Evolutionary conservation across 1,140 invertebrate species (phyloP).

Genomic region (Conus betulinus): DNA sequence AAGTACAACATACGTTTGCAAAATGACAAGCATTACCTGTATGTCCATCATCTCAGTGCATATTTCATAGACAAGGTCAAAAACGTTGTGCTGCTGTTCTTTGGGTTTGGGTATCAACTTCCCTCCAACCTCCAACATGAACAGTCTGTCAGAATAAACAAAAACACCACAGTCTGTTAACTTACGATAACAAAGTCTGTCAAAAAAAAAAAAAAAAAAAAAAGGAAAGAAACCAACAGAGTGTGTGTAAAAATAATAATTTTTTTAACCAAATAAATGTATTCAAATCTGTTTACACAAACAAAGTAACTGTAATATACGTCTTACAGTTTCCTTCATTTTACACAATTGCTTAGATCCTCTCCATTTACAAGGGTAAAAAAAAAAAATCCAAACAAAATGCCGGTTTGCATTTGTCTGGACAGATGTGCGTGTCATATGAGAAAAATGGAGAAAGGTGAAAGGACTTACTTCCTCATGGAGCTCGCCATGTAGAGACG

Average conservation of each 20-base stretch:
- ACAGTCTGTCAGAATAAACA: conserved; percentile 38
- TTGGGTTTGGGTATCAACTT: conserved; percentile 34
- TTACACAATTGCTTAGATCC: no score
- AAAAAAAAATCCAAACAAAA: no score
- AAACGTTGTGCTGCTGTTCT: conserved; percentile 45
- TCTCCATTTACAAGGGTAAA: no score
- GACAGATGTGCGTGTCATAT: neutral
- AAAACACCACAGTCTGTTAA: neutral
- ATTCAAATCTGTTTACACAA: no score
- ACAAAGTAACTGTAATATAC: no score
- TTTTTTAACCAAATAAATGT: no score
- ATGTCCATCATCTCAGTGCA: conserved; percentile 49
- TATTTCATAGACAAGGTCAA: conserved; percentile 56
- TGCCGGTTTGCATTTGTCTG: no score
- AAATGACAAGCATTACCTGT: conserved; percentile 28
- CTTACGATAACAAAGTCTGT: neutral
- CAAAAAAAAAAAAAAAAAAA: no score
- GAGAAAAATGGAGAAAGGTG: neutral
- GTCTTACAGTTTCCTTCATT: no score
- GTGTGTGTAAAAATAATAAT: no score
- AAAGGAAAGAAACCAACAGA: no score
- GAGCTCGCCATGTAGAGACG: conserved; percentile 46
- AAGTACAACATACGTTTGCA: no score
- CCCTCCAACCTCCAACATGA: conserved; percentile 23
- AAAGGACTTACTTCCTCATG: conserved; percentile 43